Conservation (phyloP, 2,797 vertebrate species). For the Cyprinodon diabolis region DNA sequence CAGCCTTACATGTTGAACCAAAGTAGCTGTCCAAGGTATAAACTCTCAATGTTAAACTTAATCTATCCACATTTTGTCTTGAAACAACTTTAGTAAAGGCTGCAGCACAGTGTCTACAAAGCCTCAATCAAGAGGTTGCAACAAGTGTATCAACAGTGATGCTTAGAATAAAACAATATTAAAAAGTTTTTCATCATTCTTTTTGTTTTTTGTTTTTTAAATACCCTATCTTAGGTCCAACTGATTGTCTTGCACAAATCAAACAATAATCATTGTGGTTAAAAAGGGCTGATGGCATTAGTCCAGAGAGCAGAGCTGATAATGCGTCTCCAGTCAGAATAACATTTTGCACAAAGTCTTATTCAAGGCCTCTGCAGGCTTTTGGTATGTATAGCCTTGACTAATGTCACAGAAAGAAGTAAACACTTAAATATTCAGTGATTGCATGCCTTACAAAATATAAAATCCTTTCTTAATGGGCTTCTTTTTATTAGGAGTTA, state of each 20-base stretch:
- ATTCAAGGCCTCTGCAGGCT: constrained; percentile 17
- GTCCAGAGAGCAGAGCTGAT: neutral
- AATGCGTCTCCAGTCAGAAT: constrained; percentile 1
- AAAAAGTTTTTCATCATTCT: neutral
- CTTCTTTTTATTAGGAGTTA: neutral
- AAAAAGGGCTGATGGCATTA: neutral
- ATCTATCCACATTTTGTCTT: neutral
- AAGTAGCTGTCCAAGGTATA: neutral
- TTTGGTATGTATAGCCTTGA: constrained; percentile 20
- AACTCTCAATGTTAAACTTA: neutral
- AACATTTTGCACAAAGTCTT: constrained; percentile 11
- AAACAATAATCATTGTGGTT: constrained; percentile 3
- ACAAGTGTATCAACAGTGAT: neutral
- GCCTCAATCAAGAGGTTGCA: neutral
- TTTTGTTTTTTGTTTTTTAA: constrained; percentile 9
- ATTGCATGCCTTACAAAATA: neutral
- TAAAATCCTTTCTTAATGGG: neutral
- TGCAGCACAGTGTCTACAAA: neutral
- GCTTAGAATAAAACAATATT: neutral
- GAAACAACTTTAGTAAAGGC: neutral
- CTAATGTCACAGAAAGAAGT: constrained; percentile 20
- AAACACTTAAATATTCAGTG: constrained; percentile 6
- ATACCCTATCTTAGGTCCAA: neutral
- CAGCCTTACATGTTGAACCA: too few species aligned
- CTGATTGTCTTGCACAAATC: constrained; percentile 5